Base-by-base conservation (phyloP, 2,797 vertebrate genomes). In the Sardinella longiceps region DNA sequence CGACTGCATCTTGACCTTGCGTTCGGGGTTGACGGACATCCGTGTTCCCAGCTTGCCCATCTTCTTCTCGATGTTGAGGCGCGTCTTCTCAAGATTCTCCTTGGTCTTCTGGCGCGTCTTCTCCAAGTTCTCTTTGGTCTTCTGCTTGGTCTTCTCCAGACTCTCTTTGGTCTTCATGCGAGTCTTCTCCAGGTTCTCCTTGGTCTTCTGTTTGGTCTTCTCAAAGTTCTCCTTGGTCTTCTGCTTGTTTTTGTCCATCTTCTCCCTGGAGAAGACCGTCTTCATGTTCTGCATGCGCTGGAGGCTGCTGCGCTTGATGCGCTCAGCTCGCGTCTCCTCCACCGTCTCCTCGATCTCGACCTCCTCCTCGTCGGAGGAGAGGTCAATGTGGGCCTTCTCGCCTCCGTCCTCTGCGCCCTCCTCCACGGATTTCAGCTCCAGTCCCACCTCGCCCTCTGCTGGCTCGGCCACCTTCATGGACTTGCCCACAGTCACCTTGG, bases 281-380 rank as follows among this genome's bases (percentile, higher is more conserved):
- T 99, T 99, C 88, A 99, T 96, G 93, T 92, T 97, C 88, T 99
- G 98, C 81, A 99, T 97, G 1, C 96, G 97, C 86, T 97, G 96
- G 92, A 99, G 94, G 87, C 98, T 98, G 3, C 97, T 99, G 82
- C 96, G 97, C 90, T 98, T 98, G 86, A 96, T 95, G 53, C 97
- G 96, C 83, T 99, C 97, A 0, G 98, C 97, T 1, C 98, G 96
- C 20, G 98, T 93, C 91, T 98, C 98, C 89, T 98, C 97, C 0
- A 97, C 95, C 84, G 94, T 92, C 84, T 98, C 97, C 87, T 98
- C 97, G 0, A 97, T 92, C 80, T 96, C 98, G 86, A 97, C 93
- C n/a, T 96, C 98, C 89, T 99, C 98, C 91, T 99, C 98, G 43
- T 99, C 98, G 0, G 98, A 99, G 1, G 98, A 99, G 84, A 99